A percentile compares a stretch with the other conserved stretches of the same genome.
Conservation (phyloP, 2,888 invertebrate species). For the Pelosia muscerda region DNA sequence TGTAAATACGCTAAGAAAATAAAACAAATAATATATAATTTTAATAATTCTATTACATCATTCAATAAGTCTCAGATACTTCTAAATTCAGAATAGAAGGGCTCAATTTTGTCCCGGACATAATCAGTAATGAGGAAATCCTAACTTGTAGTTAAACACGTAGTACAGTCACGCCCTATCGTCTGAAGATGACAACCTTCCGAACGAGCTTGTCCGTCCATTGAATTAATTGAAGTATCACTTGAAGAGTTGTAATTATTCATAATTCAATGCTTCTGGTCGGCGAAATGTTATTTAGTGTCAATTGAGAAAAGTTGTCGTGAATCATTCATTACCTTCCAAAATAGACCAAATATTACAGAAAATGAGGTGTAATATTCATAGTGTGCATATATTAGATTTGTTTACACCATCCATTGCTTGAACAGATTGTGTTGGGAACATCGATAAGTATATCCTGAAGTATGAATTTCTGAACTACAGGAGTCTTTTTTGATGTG, state of each 20-base stretch:
- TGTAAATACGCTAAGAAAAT: no score
- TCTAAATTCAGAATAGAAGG: conserved; percentile 16
- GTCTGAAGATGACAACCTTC: conserved; percentile 45
- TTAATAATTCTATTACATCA: not conserved
- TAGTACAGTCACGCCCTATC: conserved; percentile 41
- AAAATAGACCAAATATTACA: not conserved
- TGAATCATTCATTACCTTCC: not conserved
- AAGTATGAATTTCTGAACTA: no score
- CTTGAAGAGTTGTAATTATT: conserved; percentile 33
- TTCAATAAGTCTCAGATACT: not conserved
- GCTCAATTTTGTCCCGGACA: conserved; percentile 35
- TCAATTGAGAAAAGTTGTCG: not conserved
- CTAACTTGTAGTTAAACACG: conserved; percentile 26
- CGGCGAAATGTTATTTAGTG: not conserved
- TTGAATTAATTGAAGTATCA: conserved; percentile 48
- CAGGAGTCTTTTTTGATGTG: no score
- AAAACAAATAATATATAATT: no score
- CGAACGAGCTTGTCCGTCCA: conserved; percentile 36
- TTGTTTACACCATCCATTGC: no score
- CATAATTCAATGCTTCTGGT: conserved; percentile 8
- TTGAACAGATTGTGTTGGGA: no score
- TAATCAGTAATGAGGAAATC: conserved; percentile 52
- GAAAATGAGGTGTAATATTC: not conserved
- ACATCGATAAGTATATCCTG: no score
- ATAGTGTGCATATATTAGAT: no score